Conservation (phyloP, 1,140 invertebrate species). For the Drosophila murphyi region DNA sequence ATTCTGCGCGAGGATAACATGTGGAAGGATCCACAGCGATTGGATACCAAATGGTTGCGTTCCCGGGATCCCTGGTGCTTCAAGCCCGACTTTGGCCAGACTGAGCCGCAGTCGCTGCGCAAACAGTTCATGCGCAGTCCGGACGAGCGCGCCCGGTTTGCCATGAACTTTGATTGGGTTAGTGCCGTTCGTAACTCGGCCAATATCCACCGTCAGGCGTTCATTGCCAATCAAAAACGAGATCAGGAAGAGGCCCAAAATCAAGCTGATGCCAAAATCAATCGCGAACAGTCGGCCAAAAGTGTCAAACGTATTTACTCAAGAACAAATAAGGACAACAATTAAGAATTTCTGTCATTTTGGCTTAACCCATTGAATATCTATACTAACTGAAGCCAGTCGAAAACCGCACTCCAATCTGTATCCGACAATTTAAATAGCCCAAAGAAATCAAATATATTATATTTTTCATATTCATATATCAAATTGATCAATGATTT, state of each 20-base stretch:
- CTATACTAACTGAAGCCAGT: too few relatives aligned
- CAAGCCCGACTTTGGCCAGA: constrained; percentile 53
- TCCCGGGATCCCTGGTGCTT: constrained; percentile 39
- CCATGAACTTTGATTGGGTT: constrained; percentile 56
- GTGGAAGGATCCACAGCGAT: constrained; percentile 36
- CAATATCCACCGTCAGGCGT: background rate
- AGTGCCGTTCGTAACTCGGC: constrained; percentile 14
- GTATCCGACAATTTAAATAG: too few relatives aligned
- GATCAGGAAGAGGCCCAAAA: background rate
- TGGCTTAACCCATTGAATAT: too few relatives aligned
- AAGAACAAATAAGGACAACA: too few relatives aligned
- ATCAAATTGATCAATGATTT: too few relatives aligned
- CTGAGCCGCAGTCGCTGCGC: constrained; percentile 40
- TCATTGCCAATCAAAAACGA: background rate
- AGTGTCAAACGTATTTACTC: too few relatives aligned
- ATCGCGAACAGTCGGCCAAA: too few relatives aligned
- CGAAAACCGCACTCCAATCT: too few relatives aligned
- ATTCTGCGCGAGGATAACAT: constrained; percentile 62
- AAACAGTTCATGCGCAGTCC: constrained; percentile 69
- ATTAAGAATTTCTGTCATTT: too few relatives aligned
- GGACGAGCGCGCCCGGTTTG: constrained; percentile 52
- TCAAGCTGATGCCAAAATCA: background rate
- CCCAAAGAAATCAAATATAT: too few relatives aligned
- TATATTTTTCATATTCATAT: too few relatives aligned
- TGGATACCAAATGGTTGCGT: constrained; percentile 56